A percentile compares a stretch with the other conserved stretches of the same genome.
phyloP scores from a whole-genome alignment of 1,140 invertebrate genomes.

The Saxidomus purpurata region DNA sequence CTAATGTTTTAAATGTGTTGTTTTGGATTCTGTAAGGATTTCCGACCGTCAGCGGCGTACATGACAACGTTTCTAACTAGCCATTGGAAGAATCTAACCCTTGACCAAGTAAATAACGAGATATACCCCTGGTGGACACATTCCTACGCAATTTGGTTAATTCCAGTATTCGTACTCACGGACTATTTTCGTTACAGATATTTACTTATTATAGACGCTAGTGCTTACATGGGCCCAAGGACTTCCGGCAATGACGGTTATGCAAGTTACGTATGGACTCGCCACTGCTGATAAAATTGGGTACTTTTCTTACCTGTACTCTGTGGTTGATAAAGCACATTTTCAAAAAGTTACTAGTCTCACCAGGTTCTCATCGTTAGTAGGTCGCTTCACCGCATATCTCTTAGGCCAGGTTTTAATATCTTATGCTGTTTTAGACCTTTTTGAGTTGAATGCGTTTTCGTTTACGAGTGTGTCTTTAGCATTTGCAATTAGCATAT shows the following conservation, averaged over 20 bases:
- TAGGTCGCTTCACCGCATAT: slow-evolving; percentile 92
- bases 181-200: slow-evolving; percentile 95
- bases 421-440: slow-evolving; percentile 89
- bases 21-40: slow-evolving; percentile 94
- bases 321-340: slow-evolving; percentile 92
- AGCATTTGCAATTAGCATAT: slow-evolving; percentile 92
- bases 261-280: slow-evolving; percentile 91
- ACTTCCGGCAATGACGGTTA: slow-evolving; percentile 89
- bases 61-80: slow-evolving; percentile 91
- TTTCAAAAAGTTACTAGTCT: slow-evolving; percentile 93
- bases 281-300: slow-evolving; percentile 96
- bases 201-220: slow-evolving; percentile 92
- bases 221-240: slow-evolving; percentile 90
- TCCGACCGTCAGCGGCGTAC: slow-evolving; percentile 94
- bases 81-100: slow-evolving; percentile 92
- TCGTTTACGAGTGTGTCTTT: slow-evolving; percentile 90
- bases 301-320: slow-evolving; percentile 97
- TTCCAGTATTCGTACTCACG: slow-evolving; percentile 93
- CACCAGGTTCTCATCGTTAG: slow-evolving; percentile 90
- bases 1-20: slow-evolving; percentile 90
- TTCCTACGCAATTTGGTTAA: slow-evolving; percentile 91
- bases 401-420: slow-evolving; percentile 90
- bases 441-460: slow-evolving; percentile 91
- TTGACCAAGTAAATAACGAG: slow-evolving; percentile 90
- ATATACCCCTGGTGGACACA: slow-evolving; percentile 95